Conservation (phyloP, 2,113 vertebrate genomes). For the Aphelocoma coerulescens region DNA sequence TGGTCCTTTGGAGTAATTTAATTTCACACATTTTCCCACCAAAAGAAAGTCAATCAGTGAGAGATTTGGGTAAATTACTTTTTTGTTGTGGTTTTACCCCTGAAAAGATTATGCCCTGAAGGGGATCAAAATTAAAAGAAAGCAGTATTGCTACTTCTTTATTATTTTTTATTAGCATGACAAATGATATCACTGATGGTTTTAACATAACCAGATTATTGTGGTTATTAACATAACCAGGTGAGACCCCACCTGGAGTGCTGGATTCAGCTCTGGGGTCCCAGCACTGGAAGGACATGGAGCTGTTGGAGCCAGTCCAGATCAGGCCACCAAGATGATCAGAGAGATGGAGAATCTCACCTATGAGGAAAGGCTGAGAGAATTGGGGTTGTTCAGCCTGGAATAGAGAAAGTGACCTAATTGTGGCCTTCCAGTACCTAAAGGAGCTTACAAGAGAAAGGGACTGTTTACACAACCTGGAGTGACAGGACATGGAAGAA, state of each 20-base stretch:
- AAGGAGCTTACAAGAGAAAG: no score
- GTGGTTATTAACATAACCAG: not conserved
- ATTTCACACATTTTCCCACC: not conserved
- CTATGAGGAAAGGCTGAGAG: not conserved
- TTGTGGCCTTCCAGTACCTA: not conserved
- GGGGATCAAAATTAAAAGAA: not conserved
- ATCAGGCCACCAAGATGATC: not conserved
- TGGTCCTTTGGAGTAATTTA: not conserved
- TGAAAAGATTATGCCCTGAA: not conserved
- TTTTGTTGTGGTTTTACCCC: not conserved
- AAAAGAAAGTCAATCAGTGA: not conserved
- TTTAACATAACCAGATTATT: not conserved
- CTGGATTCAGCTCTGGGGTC: not conserved
- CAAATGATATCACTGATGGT: not conserved
- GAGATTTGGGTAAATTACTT: not conserved
- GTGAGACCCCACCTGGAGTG: no score
- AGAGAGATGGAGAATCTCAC: not conserved
- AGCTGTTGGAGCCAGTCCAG: not conserved
- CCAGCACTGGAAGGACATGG: not conserved
- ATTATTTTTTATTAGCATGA: not conserved
- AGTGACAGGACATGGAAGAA: not conserved
- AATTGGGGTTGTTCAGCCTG: not conserved
- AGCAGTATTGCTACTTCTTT: not conserved
- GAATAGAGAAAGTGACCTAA: not conserved
- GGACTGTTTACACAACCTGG: not conserved